Conservation (phyloP, 2,797 vertebrate species). For the Tachyglossus aculeatus region DNA sequence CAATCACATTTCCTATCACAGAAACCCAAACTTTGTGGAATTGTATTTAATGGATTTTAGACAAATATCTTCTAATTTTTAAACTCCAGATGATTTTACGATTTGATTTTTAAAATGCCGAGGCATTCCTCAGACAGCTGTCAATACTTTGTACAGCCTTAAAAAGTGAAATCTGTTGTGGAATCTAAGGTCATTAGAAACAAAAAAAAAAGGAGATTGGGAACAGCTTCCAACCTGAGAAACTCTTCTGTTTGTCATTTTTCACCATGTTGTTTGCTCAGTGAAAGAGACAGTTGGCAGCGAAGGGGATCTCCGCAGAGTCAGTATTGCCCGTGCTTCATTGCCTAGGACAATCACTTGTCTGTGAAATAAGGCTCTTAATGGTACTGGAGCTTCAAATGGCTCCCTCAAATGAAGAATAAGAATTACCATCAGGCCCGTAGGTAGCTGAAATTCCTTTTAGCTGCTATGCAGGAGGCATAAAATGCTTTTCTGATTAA, state of each 20-base stretch:
- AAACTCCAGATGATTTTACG: neutral
- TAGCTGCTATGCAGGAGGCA: conserved; percentile 10
- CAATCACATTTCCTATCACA: neutral
- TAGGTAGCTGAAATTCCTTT: conserved; percentile 23
- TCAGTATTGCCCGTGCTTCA: conserved; percentile 37
- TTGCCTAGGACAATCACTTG: conserved; percentile 27
- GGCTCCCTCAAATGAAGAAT: conserved; percentile 22
- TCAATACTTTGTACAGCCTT: conserved; percentile 6
- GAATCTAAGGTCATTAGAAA: conserved; percentile 14
- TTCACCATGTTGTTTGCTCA: conserved; percentile 5
- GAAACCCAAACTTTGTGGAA: neutral
- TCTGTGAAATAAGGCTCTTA: conserved; percentile 32
- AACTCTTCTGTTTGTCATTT: neutral
- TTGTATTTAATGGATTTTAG: neutral
- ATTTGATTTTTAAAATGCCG: neutral
- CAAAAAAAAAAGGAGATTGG: neutral
- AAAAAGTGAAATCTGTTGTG: neutral
- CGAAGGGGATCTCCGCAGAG: neutral
- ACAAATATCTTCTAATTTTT: neutral
- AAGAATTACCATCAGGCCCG: conserved; percentile 28
- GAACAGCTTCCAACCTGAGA: neutral
- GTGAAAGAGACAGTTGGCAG: conserved; percentile 6
- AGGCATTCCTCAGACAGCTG: neutral
- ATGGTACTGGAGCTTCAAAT: conserved; percentile 11
- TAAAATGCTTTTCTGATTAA: conserved; percentile 33